These are phyloP conservation scores for Drosophila subobscura DNA, from an alignment of 1,140 invertebrate genomes.

Conservation along the genomic window DNA sequence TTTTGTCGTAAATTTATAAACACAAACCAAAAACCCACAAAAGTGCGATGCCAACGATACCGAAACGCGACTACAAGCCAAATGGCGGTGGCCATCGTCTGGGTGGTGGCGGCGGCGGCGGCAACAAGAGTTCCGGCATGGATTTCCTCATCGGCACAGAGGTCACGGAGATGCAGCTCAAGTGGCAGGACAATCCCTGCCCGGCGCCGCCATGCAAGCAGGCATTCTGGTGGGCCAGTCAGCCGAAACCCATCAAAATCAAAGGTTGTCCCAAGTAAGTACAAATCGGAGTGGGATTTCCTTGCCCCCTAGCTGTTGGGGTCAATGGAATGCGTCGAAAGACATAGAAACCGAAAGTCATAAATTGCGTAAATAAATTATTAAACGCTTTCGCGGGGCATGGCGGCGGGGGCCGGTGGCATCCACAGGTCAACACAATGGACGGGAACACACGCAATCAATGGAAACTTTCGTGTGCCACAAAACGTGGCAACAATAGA, in stretches of 20 bases:
- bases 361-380: slow-evolving; percentile 81
- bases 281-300: background rate
- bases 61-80: slow-evolving; percentile 58
- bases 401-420: slow-evolving; percentile 2
- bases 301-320: slow-evolving; percentile 10
- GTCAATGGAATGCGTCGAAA: slow-evolving; percentile 62
- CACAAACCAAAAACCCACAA: slow-evolving; percentile 6
- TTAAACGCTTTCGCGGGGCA: slow-evolving; percentile 37
- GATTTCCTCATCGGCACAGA: slow-evolving; percentile 70
- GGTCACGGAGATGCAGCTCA: slow-evolving; percentile 76
- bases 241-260: slow-evolving; percentile 79
- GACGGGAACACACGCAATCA: slow-evolving; percentile 50
- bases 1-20: slow-evolving; percentile 40
- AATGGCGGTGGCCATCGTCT: slow-evolving; percentile 11
- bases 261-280: slow-evolving; percentile 78
- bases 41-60: slow-evolving; percentile 72
- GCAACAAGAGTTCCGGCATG: slow-evolving; percentile 42
- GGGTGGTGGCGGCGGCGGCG: background rate
- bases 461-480: slow-evolving; percentile 18
- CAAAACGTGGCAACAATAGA: slow-evolving; percentile 17
- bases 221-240: slow-evolving; percentile 78
- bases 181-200: slow-evolving; percentile 73
- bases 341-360: slow-evolving; percentile 45
- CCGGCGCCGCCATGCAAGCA: slow-evolving; percentile 76
- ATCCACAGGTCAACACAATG: slow-evolving; percentile 29